phyloP scores from a whole-genome alignment of 2,113 vertebrate species.

The Eptatretus burgeri region DNA sequence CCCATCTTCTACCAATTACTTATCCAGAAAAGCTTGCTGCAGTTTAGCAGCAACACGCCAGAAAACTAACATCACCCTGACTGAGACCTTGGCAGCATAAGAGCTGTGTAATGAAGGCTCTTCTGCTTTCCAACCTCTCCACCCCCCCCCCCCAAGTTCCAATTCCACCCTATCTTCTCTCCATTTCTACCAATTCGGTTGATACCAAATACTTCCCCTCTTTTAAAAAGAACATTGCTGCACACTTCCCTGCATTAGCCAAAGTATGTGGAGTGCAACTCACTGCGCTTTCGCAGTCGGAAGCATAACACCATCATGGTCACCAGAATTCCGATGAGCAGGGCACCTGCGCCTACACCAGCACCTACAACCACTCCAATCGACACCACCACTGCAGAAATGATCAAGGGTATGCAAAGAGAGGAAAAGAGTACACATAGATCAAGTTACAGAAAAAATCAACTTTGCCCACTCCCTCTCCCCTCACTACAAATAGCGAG shows the following conservation, averaged over 20 bases:
- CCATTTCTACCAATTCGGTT: not conserved
- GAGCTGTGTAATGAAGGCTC: not conserved
- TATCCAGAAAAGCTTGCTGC: no score
- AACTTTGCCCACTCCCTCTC: no score
- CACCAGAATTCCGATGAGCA: not conserved
- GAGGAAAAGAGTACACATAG: no score
- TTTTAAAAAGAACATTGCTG: no score
- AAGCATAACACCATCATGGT: not conserved
- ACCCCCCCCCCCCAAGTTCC: slow-evolving; percentile 29
- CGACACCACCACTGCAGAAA: not conserved
- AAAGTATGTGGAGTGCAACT: not conserved
- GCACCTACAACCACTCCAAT: not conserved
- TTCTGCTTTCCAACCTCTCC: accelerated
- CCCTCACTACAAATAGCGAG: no score
- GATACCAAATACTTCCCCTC: no score
- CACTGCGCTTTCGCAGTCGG: not conserved
- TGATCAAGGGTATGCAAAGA: no score
- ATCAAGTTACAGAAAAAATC: no score
- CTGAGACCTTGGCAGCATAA: not conserved
- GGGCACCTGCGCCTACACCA: not conserved
- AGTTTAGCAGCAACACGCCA: not conserved
- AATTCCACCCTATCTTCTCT: not conserved
- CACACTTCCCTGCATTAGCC: no score
- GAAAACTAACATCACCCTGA: not conserved
- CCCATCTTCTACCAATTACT: no score